Base-by-base conservation (phyloP, 2,113 vertebrate genomes). In the Cranoglanis bouderius region DNA sequence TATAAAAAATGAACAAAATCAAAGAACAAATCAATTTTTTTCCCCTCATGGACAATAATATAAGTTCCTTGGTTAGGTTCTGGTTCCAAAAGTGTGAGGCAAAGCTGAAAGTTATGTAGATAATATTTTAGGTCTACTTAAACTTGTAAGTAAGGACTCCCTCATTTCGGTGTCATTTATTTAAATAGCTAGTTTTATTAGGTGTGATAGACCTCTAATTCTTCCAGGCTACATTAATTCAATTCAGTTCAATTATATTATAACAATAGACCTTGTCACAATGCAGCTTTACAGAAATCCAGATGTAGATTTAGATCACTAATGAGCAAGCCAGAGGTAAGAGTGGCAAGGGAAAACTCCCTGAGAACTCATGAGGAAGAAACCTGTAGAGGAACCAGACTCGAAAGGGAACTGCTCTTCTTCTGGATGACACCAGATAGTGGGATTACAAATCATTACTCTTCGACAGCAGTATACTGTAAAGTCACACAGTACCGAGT, bases 291-390 rank as follows among this genome's bases (percentile, higher is more conserved):
- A 32, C n/a, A 67, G 13, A 67, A 32, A 67, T 67, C 65, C 12
- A 67, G 4, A 67, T 67, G 65, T 67, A 32, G 65, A 32, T 67
- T 67, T 67, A 67, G 26, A 14, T 32, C 10, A 67, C 63, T 32
- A 14, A 65, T 65, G 29, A 65, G 63, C 29, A n/a, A 67, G 10
- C 61, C 61, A 29, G 6, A 63, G 67, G 2, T 24, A 43, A 75
- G 38, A 43, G 40, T 26, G 40, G 74, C 74, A 77, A 46, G 9
- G 9, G 12, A 46, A 77, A 77, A 77, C 40, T 6, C 72, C 38
- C 72, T 26, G 72, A 75, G 72, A 75, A 75, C 19, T 75, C 72
- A 75, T 43, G 40, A 75, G 21, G 72, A 75, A 75, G 21, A 74
- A 67, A 67, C 63, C 16, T 38, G 32, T 72, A 1, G 18, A 74